phyloP scores from a whole-genome alignment of 2,888 invertebrate genomes.

The Metalampra italica region DNA sequence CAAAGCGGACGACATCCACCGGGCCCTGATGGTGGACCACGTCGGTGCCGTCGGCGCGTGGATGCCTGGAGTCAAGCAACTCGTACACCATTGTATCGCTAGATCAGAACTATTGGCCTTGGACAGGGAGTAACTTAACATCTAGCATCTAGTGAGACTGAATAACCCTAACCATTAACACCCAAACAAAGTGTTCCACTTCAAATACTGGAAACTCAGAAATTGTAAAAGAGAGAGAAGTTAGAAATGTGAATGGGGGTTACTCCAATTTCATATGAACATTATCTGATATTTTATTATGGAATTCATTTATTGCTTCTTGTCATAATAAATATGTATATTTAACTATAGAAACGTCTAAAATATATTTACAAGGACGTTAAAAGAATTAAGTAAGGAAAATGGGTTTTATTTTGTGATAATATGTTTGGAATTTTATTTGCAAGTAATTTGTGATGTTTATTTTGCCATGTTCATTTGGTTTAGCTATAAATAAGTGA shows the following conservation, averaged over 20 bases:
- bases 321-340: too few relatives aligned
- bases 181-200: too few relatives aligned
- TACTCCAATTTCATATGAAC: too few relatives aligned
- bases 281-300: too few relatives aligned
- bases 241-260: too few relatives aligned
- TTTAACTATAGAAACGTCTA: too few relatives aligned
- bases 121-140: conserved; percentile 45
- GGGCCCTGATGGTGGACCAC: conserved; percentile 79
- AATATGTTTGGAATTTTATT: not conserved
- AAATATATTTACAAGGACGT: too few relatives aligned
- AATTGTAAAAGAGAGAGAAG: too few relatives aligned
- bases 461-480: not conserved
- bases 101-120: conserved; percentile 61
- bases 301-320: too few relatives aligned
- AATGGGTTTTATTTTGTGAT: conserved; percentile 2
- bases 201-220: too few relatives aligned
- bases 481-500: not conserved
- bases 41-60: conserved; percentile 76
- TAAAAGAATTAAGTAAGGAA: conserved; percentile 1
- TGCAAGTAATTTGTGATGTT: not conserved
- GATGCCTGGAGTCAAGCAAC: conserved; percentile 81
- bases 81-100: conserved; percentile 72
- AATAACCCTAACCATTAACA: not conserved
- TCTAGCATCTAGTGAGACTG: not conserved
- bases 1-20: conserved; percentile 78